These are phyloP conservation scores for Heliconius eleuchia DNA, from an alignment of 1,140 invertebrate species.

Conservation along the genomic window DNA sequence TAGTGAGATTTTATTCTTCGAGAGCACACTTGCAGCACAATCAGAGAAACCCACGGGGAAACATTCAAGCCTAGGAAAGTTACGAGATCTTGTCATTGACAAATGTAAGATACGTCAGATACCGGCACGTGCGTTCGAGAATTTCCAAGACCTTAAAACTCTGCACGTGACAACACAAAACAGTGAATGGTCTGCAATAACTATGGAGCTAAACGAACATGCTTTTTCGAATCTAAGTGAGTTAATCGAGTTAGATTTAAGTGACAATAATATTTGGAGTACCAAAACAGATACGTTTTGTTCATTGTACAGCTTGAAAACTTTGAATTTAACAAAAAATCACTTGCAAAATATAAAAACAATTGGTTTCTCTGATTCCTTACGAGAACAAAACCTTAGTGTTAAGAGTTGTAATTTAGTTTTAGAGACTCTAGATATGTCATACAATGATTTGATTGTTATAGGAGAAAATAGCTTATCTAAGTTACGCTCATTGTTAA, in stretches of 20 bases:
- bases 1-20: constrained; percentile 90
- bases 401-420: constrained; percentile 84
- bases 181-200: constrained; percentile 90
- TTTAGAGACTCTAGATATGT: constrained; percentile 87
- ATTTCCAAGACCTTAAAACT: constrained; percentile 85
- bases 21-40: constrained; percentile 83
- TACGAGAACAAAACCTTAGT: constrained; percentile 73
- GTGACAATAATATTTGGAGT: constrained; percentile 91
- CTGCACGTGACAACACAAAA: constrained; percentile 89
- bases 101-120: constrained; percentile 90
- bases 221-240: constrained; percentile 86
- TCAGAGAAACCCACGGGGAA: constrained; percentile 59
- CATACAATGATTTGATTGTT: constrained; percentile 87
- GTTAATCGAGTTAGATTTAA: constrained; percentile 87
- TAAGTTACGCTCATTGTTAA: constrained; percentile 84
- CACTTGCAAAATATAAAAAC: constrained; percentile 88
- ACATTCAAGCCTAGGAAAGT: constrained; percentile 74
- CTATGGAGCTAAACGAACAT: constrained; percentile 87
- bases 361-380: constrained; percentile 86
- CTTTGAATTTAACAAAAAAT: constrained; percentile 89
- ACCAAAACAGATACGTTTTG: constrained; percentile 89
- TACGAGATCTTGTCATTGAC: constrained; percentile 87
- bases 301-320: constrained; percentile 85
- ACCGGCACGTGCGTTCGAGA: constrained; percentile 85
- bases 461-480: constrained; percentile 87